These are phyloP conservation scores for Galeruca laticollis DNA, from an alignment of 2,888 invertebrate species.

Conservation along the genomic window DNA sequence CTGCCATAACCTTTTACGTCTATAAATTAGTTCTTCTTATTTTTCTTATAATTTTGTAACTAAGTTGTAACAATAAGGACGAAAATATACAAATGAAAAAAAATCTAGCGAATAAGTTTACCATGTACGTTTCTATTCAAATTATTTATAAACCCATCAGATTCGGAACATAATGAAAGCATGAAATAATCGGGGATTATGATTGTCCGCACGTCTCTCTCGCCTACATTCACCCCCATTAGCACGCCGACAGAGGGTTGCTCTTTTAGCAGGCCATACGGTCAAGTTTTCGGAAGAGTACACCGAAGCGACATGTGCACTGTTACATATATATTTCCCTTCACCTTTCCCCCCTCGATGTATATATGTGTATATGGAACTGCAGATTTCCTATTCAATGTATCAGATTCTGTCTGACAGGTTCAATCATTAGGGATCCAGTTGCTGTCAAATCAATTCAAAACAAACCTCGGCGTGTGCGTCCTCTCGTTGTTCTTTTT, in stretches of 20 bases:
- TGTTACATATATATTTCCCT: conserved; percentile 7
- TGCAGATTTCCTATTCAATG: conserved; percentile 5
- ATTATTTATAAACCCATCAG: not conserved
- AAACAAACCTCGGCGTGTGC: not conserved
- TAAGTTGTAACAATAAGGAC: no score
- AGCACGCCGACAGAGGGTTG: conserved; percentile 52
- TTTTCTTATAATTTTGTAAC: no score
- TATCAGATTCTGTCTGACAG: conserved; percentile 22
- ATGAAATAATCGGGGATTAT: conserved; percentile 58
- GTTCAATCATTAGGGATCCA: conserved; percentile 24
- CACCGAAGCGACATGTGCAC: conserved; percentile 49
- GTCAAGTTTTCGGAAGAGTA: conserved; percentile 58
- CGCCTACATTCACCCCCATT: conserved; percentile 43
- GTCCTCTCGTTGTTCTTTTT: no score
- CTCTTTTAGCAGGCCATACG: conserved; percentile 64
- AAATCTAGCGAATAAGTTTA: no score
- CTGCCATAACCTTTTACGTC: no score
- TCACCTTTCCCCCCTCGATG: conserved; percentile 1
- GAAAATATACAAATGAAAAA: no score
- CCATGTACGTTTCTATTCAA: not conserved
- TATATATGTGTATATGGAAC: not conserved
- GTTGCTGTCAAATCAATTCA: conserved; percentile 24
- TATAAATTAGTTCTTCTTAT: no score
- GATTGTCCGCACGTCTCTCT: conserved; percentile 67
- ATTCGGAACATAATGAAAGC: conserved; percentile 10